phyloP scores from a whole-genome alignment of 2,113 vertebrate genomes.

The Ivindomyrus marchei region DNA sequence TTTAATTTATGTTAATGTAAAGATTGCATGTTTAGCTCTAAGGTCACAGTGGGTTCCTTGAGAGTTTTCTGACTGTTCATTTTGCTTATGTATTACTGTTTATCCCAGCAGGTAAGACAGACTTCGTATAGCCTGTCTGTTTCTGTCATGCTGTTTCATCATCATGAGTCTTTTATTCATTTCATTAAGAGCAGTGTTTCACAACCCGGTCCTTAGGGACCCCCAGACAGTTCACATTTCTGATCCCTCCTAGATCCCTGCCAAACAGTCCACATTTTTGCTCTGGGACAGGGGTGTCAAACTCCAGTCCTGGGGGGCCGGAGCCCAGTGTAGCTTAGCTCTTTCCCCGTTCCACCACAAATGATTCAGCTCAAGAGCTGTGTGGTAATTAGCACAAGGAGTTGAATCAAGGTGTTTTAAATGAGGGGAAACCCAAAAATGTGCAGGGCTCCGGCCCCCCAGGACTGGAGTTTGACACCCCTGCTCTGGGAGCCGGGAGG shows the following conservation, averaged over 20 bases:
- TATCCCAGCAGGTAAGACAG: background rate
- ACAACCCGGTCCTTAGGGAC: background rate
- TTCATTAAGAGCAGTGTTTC: background rate
- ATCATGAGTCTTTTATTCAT: background rate
- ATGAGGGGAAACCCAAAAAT: too few species aligned
- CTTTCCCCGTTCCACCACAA: too few species aligned
- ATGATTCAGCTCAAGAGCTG: too few species aligned
- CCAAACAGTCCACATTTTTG: too few species aligned
- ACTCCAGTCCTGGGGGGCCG: too few species aligned
- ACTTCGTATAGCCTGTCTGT: background rate
- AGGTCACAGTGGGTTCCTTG: background rate
- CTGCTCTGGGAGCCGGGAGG: too few species aligned
- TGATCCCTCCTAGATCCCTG: background rate
- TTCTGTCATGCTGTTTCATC: background rate
- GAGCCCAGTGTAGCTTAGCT: too few species aligned
- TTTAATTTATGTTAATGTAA: background rate
- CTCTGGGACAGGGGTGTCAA: too few species aligned
- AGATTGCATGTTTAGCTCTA: background rate
- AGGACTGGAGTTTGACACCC: too few species aligned
- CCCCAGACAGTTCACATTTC: background rate
- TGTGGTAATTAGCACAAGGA: too few species aligned
- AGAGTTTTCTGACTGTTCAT: background rate
- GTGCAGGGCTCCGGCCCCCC: too few species aligned
- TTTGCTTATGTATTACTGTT: background rate
- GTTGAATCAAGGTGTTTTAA: too few species aligned